Conservation (phyloP, 1,140 invertebrate genomes). For the Sycobia sp. region DNA sequence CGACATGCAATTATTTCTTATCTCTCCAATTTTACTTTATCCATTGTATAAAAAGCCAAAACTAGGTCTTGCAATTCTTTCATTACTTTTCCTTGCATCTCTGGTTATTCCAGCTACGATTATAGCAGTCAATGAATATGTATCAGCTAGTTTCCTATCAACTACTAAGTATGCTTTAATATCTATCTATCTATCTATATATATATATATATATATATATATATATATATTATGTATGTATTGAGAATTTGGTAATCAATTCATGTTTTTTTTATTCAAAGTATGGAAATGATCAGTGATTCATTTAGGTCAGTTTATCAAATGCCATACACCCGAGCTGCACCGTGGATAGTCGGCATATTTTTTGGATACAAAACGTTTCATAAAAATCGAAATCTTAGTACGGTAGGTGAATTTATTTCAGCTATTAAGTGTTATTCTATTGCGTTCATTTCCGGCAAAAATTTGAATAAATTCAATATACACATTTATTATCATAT, state of each 20-base stretch:
- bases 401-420: conserved; percentile 8
- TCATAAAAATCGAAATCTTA: conserved; percentile 21
- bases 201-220: too few species aligned
- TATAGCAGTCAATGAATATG: conserved; percentile 3
- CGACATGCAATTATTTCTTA: conserved; percentile 54
- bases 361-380: conserved; percentile 35
- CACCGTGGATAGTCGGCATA: conserved; percentile 36
- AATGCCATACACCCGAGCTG: conserved; percentile 19
- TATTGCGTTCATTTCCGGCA: too few species aligned
- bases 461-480: too few species aligned
- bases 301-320: neutral
- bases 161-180: too few species aligned
- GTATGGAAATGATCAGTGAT: neutral
- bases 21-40: conserved; percentile 53
- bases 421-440: too few species aligned
- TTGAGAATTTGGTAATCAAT: too few species aligned
- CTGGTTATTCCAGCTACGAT: neutral
- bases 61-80: conserved; percentile 35
- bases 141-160: conserved; percentile 1
- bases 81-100: conserved; percentile 20
- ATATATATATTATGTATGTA: too few species aligned
- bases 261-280: neutral
- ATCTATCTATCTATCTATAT: too few species aligned
- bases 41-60: conserved; percentile 42
- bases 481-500: conserved; percentile 8